Evolutionary conservation across 92 coral and sea anemone species (phyloP).

Genomic region (Bergia sp.): DNA sequence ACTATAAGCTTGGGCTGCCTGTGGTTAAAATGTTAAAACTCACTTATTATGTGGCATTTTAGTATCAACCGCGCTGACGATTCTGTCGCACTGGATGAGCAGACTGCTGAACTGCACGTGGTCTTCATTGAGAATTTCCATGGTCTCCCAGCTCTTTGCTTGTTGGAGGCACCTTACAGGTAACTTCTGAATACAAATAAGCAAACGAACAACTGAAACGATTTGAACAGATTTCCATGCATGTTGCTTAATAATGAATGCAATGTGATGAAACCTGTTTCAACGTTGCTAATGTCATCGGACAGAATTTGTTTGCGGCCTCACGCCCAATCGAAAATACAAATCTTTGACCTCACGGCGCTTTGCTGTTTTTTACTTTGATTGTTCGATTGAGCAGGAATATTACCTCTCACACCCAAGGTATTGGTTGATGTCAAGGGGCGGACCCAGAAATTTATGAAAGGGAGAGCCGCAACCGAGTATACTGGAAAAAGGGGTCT

Average conservation of each 20-base stretch:
- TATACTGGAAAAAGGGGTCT: no score
- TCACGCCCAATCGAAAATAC: neutral
- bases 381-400: no score
- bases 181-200: conserved; percentile 13
- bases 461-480: no score
- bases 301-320: neutral
- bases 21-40: neutral
- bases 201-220: no score
- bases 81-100: conserved; percentile 94
- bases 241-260: neutral
- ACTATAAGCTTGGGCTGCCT: neutral
- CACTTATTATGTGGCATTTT: neutral
- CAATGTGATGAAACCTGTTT: neutral
- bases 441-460: no score
- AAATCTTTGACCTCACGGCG: neutral
- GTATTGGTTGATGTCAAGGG: no score
- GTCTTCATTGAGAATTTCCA: conserved; percentile 87
- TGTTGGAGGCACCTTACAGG: conserved; percentile 95
- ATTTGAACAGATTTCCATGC: neutral
- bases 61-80: conserved; percentile 95
- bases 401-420: no score
- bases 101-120: conserved; percentile 93
- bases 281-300: neutral
- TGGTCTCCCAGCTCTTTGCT: conserved; percentile 77
- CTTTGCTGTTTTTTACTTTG: no score